Percentiles rank a stretch among this genome's conserved stretches.
These are phyloP conservation scores for Chrysomela aeneicollis DNA, from an alignment of 2,888 invertebrate genomes.

Conservation along the genomic window DNA sequence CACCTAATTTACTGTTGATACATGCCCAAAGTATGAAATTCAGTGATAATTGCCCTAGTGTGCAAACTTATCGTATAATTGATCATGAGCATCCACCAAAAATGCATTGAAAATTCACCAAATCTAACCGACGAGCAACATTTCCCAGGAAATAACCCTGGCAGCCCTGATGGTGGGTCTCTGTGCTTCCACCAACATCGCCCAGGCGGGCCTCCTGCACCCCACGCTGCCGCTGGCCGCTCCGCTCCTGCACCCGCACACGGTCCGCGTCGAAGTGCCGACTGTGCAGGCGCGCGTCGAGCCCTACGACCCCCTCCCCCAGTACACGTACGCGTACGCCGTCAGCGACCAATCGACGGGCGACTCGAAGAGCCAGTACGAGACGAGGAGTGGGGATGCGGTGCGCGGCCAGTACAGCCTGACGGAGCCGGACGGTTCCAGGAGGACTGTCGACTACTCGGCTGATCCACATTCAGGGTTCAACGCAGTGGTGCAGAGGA, in stretches of 20 bases:
- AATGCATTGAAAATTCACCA: background rate
- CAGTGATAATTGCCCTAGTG: too few relatives aligned
- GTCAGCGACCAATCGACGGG: constrained; percentile 58
- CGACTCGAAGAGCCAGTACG: constrained; percentile 58
- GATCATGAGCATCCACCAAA: background rate
- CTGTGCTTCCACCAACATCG: background rate
- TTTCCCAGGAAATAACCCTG: background rate
- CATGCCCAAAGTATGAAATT: too few relatives aligned
- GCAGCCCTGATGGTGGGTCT: background rate
- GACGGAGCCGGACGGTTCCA: constrained; percentile 57
- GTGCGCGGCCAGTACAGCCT: constrained; percentile 58
- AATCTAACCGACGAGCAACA: too few relatives aligned
- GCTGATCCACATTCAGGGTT: constrained; percentile 57
- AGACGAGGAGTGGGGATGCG: constrained; percentile 55
- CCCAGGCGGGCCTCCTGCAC: background rate
- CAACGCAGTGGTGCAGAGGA: constrained; percentile 56
- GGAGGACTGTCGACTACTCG: constrained; percentile 56
- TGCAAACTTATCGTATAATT: too few relatives aligned
- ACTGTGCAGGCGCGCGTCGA: constrained; percentile 52
- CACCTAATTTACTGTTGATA: too few relatives aligned
- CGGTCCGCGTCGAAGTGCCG: constrained; percentile 42
- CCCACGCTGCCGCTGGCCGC: background rate
- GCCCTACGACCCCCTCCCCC: constrained; percentile 57
- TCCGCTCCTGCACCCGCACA: constrained; percentile 34
- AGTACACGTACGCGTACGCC: constrained; percentile 57